Evolutionary conservation across 2,888 invertebrate species (phyloP).

Genomic region (Drosophila heteroneura): DNA sequence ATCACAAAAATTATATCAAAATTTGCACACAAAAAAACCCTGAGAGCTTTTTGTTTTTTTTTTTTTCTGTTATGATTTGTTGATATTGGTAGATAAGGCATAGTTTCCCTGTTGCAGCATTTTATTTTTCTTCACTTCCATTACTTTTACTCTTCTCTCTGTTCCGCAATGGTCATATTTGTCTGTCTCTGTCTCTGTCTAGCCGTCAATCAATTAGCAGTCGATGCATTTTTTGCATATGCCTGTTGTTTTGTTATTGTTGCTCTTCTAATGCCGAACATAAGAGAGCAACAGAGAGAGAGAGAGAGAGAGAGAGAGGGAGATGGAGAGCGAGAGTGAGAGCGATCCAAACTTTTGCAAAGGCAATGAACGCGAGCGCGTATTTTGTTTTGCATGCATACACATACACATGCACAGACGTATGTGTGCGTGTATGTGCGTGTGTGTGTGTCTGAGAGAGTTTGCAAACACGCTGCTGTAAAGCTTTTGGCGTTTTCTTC

Average conservation of each 20-base stretch:
- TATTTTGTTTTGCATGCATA: slow-evolving; percentile 22
- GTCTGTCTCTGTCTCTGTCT: slow-evolving; percentile 26
- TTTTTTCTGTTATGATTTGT: slow-evolving; percentile 11
- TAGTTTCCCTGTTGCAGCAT: slow-evolving; percentile 13
- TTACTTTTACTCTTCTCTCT: slow-evolving; percentile 6
- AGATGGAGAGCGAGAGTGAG: slow-evolving; percentile 8
- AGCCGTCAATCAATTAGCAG: slow-evolving; percentile 42
- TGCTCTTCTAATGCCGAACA: slow-evolving; percentile 49
- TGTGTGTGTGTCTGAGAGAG: slow-evolving; percentile 29
- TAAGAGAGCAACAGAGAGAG: slow-evolving; percentile 15
- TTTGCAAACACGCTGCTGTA: slow-evolving; percentile 34
- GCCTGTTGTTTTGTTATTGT: slow-evolving; percentile 22
- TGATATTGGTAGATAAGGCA: slow-evolving; percentile 24
- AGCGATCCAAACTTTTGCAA: slow-evolving; percentile 62
- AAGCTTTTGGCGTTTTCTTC: slow-evolving; percentile 81
- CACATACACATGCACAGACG: background rate
- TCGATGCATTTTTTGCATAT: slow-evolving; percentile 19
- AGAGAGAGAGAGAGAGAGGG: slow-evolving; percentile 5
- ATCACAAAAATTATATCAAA: slow-evolving; percentile 37
- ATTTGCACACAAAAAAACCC: slow-evolving; percentile 19
- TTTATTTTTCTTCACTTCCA: background rate
- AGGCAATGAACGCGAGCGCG: slow-evolving; percentile 76
- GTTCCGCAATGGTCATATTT: slow-evolving; percentile 2
- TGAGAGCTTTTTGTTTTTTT: slow-evolving; percentile 2
- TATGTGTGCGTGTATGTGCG: slow-evolving; percentile 8